Conservation (phyloP, 1,140 invertebrate genomes). For the Colletes gigas region DNA sequence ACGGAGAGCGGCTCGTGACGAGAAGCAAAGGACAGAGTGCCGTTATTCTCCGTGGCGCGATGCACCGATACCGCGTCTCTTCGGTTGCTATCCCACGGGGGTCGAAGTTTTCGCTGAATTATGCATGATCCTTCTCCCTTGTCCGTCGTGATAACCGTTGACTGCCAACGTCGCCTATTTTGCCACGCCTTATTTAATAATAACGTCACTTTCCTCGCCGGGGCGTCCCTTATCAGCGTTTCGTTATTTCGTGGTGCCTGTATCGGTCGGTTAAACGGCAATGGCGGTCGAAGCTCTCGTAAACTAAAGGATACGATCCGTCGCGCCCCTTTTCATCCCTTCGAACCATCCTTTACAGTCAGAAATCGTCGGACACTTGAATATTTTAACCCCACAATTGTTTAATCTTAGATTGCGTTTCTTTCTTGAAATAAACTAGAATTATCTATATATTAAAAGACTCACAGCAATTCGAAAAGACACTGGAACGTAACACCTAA, state of each 20-base stretch:
- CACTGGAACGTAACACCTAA: too few relatives aligned
- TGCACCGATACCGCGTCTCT: slow-evolving; percentile 34
- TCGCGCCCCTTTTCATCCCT: not conserved
- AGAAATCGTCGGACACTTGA: too few relatives aligned
- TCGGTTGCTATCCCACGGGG: not conserved
- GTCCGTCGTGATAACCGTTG: slow-evolving; percentile 23
- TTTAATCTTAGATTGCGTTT: too few relatives aligned
- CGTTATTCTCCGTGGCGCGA: slow-evolving; percentile 38
- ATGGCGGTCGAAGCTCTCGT: not conserved
- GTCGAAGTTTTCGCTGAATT: slow-evolving; percentile 66
- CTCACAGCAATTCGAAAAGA: too few relatives aligned
- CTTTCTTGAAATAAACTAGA: too few relatives aligned
- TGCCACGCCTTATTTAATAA: slow-evolving; percentile 39
- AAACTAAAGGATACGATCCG: not conserved
- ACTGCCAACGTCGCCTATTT: slow-evolving; percentile 12
- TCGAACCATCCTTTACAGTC: not conserved
- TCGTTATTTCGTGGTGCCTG: not conserved
- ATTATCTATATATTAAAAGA: too few relatives aligned
- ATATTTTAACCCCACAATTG: not conserved
- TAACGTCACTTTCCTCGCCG: slow-evolving; percentile 26
- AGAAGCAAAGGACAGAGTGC: slow-evolving; percentile 43
- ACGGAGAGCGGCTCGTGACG: not conserved
- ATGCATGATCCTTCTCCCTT: slow-evolving; percentile 59
- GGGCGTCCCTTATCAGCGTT: slow-evolving; percentile 17
- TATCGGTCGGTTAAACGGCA: not conserved